Percentiles rank a stretch among this genome's conserved stretches.
phyloP scores from a whole-genome alignment of 2,888 invertebrate genomes.

The Apamea epomidion region DNA sequence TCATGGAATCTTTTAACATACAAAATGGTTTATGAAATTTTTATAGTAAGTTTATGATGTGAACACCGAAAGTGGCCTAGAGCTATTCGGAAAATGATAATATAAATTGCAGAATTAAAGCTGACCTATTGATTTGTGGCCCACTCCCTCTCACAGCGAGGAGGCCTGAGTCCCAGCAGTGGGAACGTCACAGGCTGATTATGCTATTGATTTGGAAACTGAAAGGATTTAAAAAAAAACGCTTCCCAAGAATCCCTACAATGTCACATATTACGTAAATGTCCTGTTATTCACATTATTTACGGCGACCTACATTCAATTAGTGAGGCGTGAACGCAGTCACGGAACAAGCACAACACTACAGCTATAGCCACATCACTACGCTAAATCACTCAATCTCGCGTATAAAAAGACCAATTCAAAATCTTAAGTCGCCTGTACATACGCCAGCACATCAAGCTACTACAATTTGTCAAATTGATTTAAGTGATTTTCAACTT shows the following conservation, averaged over 20 bases:
- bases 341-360: conserved; percentile 53
- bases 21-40: not conserved
- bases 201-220: not conserved
- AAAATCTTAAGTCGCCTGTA: conserved; percentile 62
- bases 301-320: conserved; percentile 62
- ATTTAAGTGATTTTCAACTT: too few species aligned
- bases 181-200: not conserved
- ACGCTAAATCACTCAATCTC: conserved; percentile 74
- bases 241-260: conserved; percentile 1
- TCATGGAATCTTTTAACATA: not conserved
- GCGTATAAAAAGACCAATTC: conserved; percentile 70
- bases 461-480: too few species aligned
- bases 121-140: not conserved
- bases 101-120: not conserved
- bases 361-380: conserved; percentile 61
- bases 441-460: too few species aligned
- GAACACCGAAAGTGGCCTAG: not conserved
- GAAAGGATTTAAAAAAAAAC: conserved; percentile 6
- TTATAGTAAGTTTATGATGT: not conserved
- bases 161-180: not conserved
- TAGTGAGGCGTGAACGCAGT: conserved; percentile 61
- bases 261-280: conserved; percentile 27
- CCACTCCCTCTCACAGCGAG: not conserved
- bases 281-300: conserved; percentile 61
- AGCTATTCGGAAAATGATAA: not conserved